Evolutionary conservation across 2,888 invertebrate genomes (phyloP).

Genomic region (Hypomecis punctinalis): DNA sequence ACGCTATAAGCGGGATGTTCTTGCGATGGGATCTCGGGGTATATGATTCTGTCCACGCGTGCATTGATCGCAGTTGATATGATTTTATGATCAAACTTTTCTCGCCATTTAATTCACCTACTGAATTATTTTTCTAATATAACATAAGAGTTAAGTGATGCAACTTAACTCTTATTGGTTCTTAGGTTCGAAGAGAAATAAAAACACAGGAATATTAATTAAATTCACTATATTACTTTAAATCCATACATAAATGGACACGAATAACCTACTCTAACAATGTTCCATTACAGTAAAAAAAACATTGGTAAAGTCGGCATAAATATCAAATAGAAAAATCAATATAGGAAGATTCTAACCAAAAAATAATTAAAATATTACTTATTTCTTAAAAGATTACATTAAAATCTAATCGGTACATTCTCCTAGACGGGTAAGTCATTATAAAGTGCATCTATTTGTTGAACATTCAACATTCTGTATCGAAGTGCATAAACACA

Average conservation of each 20-base stretch:
- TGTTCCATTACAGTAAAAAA: slow-evolving; percentile 70
- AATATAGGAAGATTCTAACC: slow-evolving; percentile 68
- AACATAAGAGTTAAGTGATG: no score
- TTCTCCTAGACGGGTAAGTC: slow-evolving; percentile 39
- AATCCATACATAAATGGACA: slow-evolving; percentile 79
- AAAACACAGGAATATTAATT: slow-evolving; percentile 55
- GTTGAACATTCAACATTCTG: slow-evolving; percentile 29
- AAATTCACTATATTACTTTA: slow-evolving; percentile 70
- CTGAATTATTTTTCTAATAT: no score
- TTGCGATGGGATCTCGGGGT: no score
- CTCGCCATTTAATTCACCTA: no score
- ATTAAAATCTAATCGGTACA: slow-evolving; percentile 55
- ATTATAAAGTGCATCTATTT: slow-evolving; percentile 42
- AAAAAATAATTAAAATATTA: slow-evolving; percentile 70
- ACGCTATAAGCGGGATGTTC: no score
- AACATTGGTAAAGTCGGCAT: slow-evolving; percentile 72
- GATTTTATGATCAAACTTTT: no score
- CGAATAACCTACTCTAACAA: slow-evolving; percentile 72
- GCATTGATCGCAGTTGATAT: no score
- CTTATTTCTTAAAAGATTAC: slow-evolving; percentile 66
- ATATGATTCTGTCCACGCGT: no score
- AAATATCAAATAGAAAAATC: slow-evolving; percentile 77
- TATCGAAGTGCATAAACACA: slow-evolving; percentile 38
- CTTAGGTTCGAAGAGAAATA: slow-evolving; percentile 8
- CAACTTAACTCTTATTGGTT: background rate